These are phyloP conservation scores for Pyrochroa serraticornis DNA, from an alignment of 2,888 invertebrate genomes.

Conservation along the genomic window DNA sequence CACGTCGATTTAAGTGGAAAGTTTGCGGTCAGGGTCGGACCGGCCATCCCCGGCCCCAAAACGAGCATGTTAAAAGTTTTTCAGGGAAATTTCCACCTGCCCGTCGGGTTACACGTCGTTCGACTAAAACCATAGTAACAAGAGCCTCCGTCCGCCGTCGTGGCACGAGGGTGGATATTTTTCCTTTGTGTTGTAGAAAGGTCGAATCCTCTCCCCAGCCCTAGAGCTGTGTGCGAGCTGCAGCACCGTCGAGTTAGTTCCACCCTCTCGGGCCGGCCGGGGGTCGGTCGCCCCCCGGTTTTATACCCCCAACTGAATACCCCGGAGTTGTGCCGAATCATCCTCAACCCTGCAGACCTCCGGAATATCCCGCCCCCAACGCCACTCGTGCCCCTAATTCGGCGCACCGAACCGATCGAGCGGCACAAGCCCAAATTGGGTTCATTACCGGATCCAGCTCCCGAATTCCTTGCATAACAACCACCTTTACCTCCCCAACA, in stretches of 20 bases:
- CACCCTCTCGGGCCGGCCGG: slow-evolving; percentile 35
- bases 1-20: too few relatives aligned
- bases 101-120: slow-evolving; percentile 31
- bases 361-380: slow-evolving; percentile 49
- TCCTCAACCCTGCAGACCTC: slow-evolving; percentile 56
- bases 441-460: too few relatives aligned
- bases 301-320: slow-evolving; percentile 54
- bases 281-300: slow-evolving; percentile 45
- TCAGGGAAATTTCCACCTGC: slow-evolving; percentile 35
- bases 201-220: slow-evolving; percentile 38
- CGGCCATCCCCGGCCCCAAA: neutral
- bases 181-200: slow-evolving; percentile 46
- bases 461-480: too few relatives aligned
- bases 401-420: slow-evolving; percentile 42
- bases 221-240: slow-evolving; percentile 24
- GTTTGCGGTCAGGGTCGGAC: too few relatives aligned
- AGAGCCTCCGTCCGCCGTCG: slow-evolving; percentile 28
- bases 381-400: slow-evolving; percentile 46
- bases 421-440: slow-evolving; percentile 30
- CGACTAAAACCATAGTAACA: slow-evolving; percentile 46
- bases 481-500: too few relatives aligned
- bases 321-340: slow-evolving; percentile 58
- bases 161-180: slow-evolving; percentile 39
- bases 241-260: slow-evolving; percentile 29
- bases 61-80: slow-evolving; percentile 13